Conservation (phyloP, 2,113 vertebrate genomes). For the Tragulus kanchil region DNA sequence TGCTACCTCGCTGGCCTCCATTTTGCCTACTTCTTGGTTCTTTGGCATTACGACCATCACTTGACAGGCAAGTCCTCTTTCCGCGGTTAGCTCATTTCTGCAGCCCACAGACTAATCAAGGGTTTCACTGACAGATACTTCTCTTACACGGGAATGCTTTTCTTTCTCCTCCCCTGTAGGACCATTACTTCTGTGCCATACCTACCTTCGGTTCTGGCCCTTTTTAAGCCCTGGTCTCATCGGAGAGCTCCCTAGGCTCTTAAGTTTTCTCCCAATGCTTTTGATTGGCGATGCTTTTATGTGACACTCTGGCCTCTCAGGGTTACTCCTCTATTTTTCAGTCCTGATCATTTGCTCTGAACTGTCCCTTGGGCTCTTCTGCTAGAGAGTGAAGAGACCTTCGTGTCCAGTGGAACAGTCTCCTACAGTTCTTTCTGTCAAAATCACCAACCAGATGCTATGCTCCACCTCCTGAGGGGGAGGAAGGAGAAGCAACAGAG, state of each 20-base stretch:
- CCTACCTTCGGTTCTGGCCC: neutral
- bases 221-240: neutral
- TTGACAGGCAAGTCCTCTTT: neutral
- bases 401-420: neutral
- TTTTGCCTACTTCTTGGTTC: neutral
- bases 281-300: too few species aligned
- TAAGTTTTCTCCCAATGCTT: neutral
- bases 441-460: neutral
- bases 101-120: neutral
- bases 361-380: neutral
- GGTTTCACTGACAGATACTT: neutral
- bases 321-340: neutral
- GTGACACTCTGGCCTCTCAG: neutral
- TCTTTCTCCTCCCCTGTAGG: neutral
- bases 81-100: neutral
- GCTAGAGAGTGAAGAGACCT: neutral
- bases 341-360: neutral
- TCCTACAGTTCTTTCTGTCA: neutral
- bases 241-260: neutral
- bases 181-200: neutral
- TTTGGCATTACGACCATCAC: neutral
- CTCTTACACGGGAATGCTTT: neutral
- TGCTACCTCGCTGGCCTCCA: too few species aligned
- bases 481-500: neutral
- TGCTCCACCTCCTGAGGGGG: neutral